Base-by-base conservation (phyloP, 2,113 vertebrate species). In the Lagenorhynchus albirostris region DNA sequence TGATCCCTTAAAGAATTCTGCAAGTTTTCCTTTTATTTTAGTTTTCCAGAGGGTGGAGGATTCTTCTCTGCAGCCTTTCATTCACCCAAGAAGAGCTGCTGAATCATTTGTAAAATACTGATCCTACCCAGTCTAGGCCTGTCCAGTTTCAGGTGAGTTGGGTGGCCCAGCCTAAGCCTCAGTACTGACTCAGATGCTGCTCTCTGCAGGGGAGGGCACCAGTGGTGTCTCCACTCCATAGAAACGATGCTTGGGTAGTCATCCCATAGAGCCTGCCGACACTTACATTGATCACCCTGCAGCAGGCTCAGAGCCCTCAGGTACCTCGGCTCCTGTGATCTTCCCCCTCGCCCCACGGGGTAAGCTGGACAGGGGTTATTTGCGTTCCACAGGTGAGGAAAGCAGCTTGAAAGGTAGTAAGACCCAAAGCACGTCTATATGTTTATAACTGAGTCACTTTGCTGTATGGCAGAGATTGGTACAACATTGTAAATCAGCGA, bases 151-250 rank as follows among this genome's bases (percentile, higher is more conserved):
- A 36, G 73, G 82, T 41, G 73, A 38, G 25, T 6, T 70, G 50
- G 65, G 50, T 0, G 1, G 18, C 55, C 18, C 11, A 20, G 74
- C 11, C 18, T 53, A 53, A 68, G 63, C 73, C 67, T 67, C 8
- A 2, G 15, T n/a, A 9, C 50, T 13, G 60, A 63, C 15, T 9
- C 31, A 25, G 62, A 10, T 10, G 5, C 4, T 60, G 13, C 5
- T 13, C 50, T 9, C 68, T 80, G 60, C n/a, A 63, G 29, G 20
- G 29, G 14, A 36, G n/a, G 36, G 36, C 29, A 36, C 0, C 11
- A 2, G 21, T 6, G 63, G 58, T 0, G 0, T 26, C 26, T 41
- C 31, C 2, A 17, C 8, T 38, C 31, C 67, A 18, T 1, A 44
- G 55, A 53, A 47, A 80, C 47, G n/a, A 41, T 14, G 31, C 55